phyloP scores from a whole-genome alignment of 2,113 vertebrate genomes.

The Alectura lathami region DNA sequence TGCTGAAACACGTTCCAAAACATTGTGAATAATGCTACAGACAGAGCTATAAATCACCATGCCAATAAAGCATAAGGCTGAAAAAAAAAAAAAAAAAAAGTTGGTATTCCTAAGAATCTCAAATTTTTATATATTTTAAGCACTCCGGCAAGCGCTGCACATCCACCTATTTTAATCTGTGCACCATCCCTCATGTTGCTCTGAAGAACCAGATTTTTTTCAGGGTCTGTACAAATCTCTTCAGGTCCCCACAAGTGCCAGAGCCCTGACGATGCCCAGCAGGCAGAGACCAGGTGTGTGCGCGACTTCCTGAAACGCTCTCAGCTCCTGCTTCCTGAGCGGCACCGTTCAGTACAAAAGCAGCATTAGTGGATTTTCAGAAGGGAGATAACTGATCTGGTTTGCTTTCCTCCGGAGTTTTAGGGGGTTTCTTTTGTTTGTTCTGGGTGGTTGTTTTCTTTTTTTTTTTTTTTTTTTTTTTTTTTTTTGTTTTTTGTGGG shows the following conservation, averaged over 20 bases:
- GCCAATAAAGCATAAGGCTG: background rate
- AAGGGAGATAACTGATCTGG: background rate
- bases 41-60: background rate
- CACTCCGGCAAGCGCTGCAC: background rate
- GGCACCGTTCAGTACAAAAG: background rate
- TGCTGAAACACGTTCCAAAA: background rate
- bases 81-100: background rate
- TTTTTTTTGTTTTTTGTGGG: fast-evolving
- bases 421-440: fast-evolving
- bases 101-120: background rate
- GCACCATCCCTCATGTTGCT: background rate
- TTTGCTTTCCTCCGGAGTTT: background rate
- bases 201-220: background rate
- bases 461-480: too few species aligned
- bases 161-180: background rate
- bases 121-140: background rate
- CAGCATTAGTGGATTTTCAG: background rate
- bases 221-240: background rate
- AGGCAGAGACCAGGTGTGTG: background rate
- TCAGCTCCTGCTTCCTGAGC: background rate
- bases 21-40: background rate
- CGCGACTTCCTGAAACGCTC: background rate
- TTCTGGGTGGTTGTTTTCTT: background rate
- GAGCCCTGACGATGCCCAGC: background rate
- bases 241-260: fast-evolving